phyloP scores from a whole-genome alignment of 2,888 invertebrate species.

The Junonia oenone region DNA sequence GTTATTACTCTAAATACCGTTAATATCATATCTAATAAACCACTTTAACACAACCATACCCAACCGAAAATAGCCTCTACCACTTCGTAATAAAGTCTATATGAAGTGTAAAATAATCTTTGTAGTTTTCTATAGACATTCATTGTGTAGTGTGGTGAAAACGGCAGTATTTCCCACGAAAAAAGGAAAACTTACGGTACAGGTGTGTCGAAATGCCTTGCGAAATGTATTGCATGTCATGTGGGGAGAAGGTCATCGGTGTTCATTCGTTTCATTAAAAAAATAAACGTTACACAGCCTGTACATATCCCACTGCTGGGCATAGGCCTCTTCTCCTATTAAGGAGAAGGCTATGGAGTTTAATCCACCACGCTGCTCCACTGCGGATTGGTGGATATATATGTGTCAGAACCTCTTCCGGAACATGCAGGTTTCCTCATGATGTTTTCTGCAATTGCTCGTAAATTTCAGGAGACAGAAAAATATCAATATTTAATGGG shows the following conservation, averaged over 20 bases:
- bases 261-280: slow-evolving; percentile 17
- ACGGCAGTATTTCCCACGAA: slow-evolving; percentile 69
- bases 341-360: too few relatives aligned
- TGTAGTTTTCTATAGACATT: slow-evolving; percentile 36
- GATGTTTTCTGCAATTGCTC: too few relatives aligned
- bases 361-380: too few relatives aligned
- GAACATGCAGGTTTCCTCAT: too few relatives aligned
- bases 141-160: slow-evolving; percentile 64
- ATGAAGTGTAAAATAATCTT: slow-evolving; percentile 30
- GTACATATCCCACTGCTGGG: too few relatives aligned
- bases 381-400: too few relatives aligned
- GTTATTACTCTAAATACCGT: slow-evolving; percentile 47
- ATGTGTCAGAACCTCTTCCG: too few relatives aligned
- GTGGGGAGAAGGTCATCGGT: slow-evolving; percentile 29
- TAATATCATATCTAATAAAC: slow-evolving; percentile 37
- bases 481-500: too few relatives aligned
- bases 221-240: slow-evolving; percentile 38
- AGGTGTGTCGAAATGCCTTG: slow-evolving; percentile 59
- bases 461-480: too few relatives aligned
- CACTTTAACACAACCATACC: slow-evolving; percentile 13
- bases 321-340: too few relatives aligned
- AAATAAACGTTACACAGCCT: too few relatives aligned
- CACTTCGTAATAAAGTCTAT: slow-evolving; percentile 27
- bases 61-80: slow-evolving; percentile 28
- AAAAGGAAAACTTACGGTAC: slow-evolving; percentile 66